Base-by-base conservation (phyloP, 2,113 vertebrate species). In the Neotoma lepida region DNA sequence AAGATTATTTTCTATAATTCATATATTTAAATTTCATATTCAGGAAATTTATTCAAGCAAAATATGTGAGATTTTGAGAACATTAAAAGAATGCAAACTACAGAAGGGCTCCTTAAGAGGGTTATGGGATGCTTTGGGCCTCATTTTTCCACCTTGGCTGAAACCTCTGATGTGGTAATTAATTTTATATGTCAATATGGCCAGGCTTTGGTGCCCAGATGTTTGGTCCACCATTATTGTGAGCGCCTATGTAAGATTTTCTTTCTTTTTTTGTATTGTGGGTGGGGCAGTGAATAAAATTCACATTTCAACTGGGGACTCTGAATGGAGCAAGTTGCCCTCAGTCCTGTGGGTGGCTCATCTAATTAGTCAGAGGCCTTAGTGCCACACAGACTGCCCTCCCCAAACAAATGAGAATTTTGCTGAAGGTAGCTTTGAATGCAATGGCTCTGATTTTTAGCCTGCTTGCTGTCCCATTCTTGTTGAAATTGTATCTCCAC, bases 21-120 rank as follows among this genome's bases (percentile, higher is more conserved):
- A 51, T 56, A 54, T 18, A 56, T 87, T 93, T 95, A 74, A 95
- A 89, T 24, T 95, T 96, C 93, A 85, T 39, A 74, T 70, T 88
- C 9, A 89, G 74, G 44, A 84, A 90, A 89, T 86, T 93, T 82
- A 92, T 74, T 89, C 33, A 92, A 87, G 86, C 61, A 96, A 68
- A 77, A 92, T 89, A 68, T 39, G 80, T 6, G 71, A 30, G 33
- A 54, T 51, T 96, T 94, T 94, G 70, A 56, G 87, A 92, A 39
- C 92, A 76, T 73, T 77, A 74, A n/a, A 44, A 76, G 66, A 90
- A 90, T 7, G 58, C 10, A 12, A 88, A 89, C 15, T 7, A 3
- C 4, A 18, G 3, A 44, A 44, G 54, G 13, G 5, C 51, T 94
- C 80, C 77, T 13, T 86, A 66, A 74, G 41, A 54, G 66, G 35